These are phyloP conservation scores for Sula dactylatra DNA, from an alignment of 2,113 vertebrate species.

Conservation along the genomic window DNA sequence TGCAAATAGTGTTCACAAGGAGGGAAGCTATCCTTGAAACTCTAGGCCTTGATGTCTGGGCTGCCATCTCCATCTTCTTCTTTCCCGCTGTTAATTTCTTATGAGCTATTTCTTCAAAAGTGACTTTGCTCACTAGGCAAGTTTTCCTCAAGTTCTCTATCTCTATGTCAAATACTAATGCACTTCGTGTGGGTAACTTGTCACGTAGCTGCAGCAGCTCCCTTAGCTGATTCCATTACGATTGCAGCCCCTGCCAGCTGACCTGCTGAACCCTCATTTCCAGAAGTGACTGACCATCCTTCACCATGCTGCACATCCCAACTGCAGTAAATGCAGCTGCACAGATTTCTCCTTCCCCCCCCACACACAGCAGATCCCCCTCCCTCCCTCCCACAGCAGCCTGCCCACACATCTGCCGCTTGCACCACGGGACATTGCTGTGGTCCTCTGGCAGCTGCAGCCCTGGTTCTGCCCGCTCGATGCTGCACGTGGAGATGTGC, in stretches of 20 bases:
- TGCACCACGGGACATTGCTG: not conserved
- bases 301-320: not conserved
- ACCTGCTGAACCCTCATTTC: too few relatives aligned
- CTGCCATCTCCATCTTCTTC: not conserved
- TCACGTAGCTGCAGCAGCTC: not conserved
- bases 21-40: not conserved
- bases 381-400: not conserved
- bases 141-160: not conserved
- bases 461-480: not conserved
- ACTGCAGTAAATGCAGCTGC: not conserved
- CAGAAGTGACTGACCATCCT: not conserved
- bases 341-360: not conserved
- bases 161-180: not conserved
- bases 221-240: too few relatives aligned
- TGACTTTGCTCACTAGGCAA: not conserved
- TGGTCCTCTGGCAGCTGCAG: not conserved
- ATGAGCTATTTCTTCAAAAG: not conserved
- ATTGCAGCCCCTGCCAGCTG: not conserved
- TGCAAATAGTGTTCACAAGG: not conserved
- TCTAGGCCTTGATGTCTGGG: not conserved
- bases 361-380: too few relatives aligned
- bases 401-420: not conserved
- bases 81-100: not conserved
- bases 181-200: not conserved
- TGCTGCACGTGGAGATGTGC: accelerated